Percentiles rank a stretch among this genome's conserved stretches.
Evolutionary conservation across 1,140 invertebrate species (phyloP).

Genomic region (Pentalonia nigronervosa): DNA sequence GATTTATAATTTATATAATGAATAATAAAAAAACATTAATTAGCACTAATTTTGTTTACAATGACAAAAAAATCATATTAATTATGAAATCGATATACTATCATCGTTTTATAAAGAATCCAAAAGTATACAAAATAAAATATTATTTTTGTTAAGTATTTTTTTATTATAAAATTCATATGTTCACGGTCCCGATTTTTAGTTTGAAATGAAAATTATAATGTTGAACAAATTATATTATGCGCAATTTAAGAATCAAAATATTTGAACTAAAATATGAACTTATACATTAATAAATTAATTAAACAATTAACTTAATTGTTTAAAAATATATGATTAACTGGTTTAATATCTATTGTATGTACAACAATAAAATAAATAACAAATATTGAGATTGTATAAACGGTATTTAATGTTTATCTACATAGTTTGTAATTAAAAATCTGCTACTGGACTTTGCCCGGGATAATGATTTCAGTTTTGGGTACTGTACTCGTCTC

Average conservation of each 20-base stretch:
- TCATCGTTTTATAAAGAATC: too few relatives aligned
- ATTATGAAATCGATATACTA: too few relatives aligned
- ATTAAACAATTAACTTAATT: not conserved
- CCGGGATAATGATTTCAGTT: not conserved
- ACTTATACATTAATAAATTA: too few relatives aligned
- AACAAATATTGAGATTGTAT: not conserved
- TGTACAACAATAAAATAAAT: not conserved
- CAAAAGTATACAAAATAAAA: too few relatives aligned
- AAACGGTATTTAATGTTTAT: not conserved
- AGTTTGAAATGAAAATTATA: not conserved
- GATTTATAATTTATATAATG: too few relatives aligned
- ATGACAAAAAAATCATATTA: too few relatives aligned
- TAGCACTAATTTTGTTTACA: too few relatives aligned
- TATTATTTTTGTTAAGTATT: too few relatives aligned
- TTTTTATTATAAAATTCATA: not conserved
- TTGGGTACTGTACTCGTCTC: not conserved
- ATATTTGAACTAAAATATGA: not conserved
- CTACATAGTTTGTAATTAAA: not conserved
- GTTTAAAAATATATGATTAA: not conserved
- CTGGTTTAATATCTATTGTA: not conserved
- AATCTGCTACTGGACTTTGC: not conserved
- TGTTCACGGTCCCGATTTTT: not conserved
- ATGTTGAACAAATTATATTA: not conserved
- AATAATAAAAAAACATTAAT: too few relatives aligned
- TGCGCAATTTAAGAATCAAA: not conserved